A percentile compares a stretch with the other conserved stretches of the same genome.
These are phyloP conservation scores for Bergia puertoricense DNA, from an alignment of 92 coral and sea anemone species.

Conservation along the genomic window DNA sequence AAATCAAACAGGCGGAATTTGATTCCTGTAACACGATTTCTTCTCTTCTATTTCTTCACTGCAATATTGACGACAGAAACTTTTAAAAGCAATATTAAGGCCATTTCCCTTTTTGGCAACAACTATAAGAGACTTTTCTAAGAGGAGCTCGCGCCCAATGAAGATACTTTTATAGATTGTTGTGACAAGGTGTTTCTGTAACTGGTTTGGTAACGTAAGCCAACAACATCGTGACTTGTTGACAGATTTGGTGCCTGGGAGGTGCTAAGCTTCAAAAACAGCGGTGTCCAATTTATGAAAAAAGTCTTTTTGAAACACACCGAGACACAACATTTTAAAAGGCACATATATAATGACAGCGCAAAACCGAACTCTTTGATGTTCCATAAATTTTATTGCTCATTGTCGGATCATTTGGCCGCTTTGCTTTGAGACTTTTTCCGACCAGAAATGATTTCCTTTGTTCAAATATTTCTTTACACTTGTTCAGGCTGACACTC, in stretches of 20 bases:
- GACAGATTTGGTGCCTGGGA: conserved; percentile 11
- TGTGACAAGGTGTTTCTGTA: neutral
- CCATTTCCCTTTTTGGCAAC: neutral
- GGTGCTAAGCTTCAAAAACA: neutral
- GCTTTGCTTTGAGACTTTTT: conserved; percentile 36
- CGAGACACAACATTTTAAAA: neutral
- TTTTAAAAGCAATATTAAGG: neutral
- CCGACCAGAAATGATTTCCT: conserved; percentile 32
- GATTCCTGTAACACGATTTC: neutral
- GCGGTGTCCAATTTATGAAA: neutral
- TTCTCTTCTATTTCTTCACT: neutral
- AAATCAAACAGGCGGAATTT: neutral
- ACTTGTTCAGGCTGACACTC: conserved; percentile 28
- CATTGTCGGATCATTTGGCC: conserved; percentile 24
- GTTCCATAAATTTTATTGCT: conserved; percentile 10
- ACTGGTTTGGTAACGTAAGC: neutral
- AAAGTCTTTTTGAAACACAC: neutral
- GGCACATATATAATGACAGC: neutral
- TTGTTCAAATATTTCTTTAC: conserved; percentile 32
- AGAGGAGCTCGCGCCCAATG: neutral
- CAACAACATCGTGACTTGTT: neutral
- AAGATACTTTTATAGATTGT: neutral
- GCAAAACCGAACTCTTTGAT: conserved; percentile 1
- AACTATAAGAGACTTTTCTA: no score
- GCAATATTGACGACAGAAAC: neutral